phyloP scores from a whole-genome alignment of 2,797 vertebrate genomes.

The Syndactyla subalaris region DNA sequence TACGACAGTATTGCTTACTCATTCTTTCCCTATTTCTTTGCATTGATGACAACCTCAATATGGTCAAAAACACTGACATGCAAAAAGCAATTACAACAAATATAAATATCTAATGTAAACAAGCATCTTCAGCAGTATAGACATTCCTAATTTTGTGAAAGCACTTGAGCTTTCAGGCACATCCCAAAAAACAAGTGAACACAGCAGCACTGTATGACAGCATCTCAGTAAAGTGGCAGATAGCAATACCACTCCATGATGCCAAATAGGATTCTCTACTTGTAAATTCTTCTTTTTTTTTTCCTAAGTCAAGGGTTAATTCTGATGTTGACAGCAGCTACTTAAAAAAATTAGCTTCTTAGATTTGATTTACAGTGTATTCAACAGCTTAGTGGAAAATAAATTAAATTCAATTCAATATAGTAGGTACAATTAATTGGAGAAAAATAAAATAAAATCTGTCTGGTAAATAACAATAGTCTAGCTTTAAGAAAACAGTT shows the following conservation, averaged over 20 bases:
- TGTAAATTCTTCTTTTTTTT: not conserved
- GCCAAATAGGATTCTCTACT: not conserved
- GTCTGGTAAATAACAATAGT: conserved; percentile 61
- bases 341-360: conserved; percentile 62
- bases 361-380: conserved; percentile 59
- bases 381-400: conserved; percentile 43
- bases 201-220: not conserved
- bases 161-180: not conserved
- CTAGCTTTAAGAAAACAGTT: conserved; percentile 74
- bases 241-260: not conserved
- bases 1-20: not conserved
- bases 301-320: conserved; percentile 45
- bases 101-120: not conserved
- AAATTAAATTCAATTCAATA: conserved; percentile 43
- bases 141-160: not conserved
- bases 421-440: conserved; percentile 50
- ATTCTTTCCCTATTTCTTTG: not conserved
- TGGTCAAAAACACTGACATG: not conserved
- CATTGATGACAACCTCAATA: not conserved
- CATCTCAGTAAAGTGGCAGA: not conserved
- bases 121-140: not conserved
- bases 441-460: conserved; percentile 53
- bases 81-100: not conserved
- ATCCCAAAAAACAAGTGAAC: conserved; percentile 25
- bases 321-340: conserved; percentile 40